Percentiles rank a stretch among this genome's conserved stretches.
phyloP scores from a whole-genome alignment of 2,797 vertebrate species.

The Malurus splendens region DNA sequence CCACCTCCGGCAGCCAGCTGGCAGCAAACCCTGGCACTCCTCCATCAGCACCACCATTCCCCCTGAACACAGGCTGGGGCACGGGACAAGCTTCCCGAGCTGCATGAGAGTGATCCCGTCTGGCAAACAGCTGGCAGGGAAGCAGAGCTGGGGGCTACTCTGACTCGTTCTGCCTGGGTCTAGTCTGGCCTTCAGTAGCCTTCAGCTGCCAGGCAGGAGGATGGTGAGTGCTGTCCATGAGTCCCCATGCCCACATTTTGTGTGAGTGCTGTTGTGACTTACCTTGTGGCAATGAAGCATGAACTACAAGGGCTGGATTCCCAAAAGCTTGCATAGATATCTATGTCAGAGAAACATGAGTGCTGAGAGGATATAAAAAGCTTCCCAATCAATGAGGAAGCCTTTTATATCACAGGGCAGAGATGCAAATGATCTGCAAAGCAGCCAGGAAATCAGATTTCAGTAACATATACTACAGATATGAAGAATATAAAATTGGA shows the following conservation, averaged over 20 bases:
- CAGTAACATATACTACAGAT: not conserved
- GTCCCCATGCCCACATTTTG: conserved; percentile 26
- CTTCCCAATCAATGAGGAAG: not conserved
- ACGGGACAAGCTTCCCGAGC: not conserved
- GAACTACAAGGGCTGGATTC: not conserved
- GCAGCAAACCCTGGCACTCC: not conserved
- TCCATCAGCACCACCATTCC: not conserved
- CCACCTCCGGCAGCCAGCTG: not conserved
- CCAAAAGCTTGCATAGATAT: conserved; percentile 44
- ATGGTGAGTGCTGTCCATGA: not conserved
- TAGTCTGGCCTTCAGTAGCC: not conserved
- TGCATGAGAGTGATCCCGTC: not conserved
- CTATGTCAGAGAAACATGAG: conserved; percentile 7
- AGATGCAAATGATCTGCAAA: conserved; percentile 37
- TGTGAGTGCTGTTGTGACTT: not conserved
- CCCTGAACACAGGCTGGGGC: not conserved
- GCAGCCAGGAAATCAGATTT: not conserved
- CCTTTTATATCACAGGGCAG: conserved; percentile 31
- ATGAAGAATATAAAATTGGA: not conserved
- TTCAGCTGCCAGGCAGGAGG: not conserved
- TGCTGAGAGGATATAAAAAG: conserved; percentile 47
- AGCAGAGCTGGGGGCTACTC: not conserved
- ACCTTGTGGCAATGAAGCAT: conserved; percentile 24
- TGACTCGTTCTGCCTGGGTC: not conserved
- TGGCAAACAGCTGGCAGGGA: rapidly evolving